Evolutionary conservation across 2,113 vertebrate genomes (phyloP), one percentile per base, ranked within the genome.

Genomic region (Acanthochromis polyacanthus): DNA sequence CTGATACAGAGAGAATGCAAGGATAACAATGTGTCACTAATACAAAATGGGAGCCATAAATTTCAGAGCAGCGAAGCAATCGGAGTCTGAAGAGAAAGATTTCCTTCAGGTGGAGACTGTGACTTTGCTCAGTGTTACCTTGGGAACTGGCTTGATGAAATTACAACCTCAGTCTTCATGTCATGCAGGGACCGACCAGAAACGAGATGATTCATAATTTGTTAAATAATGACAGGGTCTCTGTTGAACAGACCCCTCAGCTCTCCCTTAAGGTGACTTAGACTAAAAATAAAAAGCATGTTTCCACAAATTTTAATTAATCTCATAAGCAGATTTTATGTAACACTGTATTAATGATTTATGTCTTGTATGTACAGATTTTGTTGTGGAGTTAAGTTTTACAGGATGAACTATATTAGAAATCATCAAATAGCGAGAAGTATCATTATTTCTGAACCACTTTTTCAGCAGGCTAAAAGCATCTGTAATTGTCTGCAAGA

Each of bases 171-270:
- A 66, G 83, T 62, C 63, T 51, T 82, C 32, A 52, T 79, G 70
- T 80, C 63, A 82, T 51, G 55, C 43, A 48, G 65, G 43, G 71
- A 81, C 69, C 48, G 65, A 80, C 25, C 45, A 73, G 51, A 84
- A 84, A 82, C 46, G 78, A 63, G 73, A 73, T 61, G 68, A 83
- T 75, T 88, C 70, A 88, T 57, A 75, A 85, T 78, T 75, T 71
- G 85, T 80, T 30, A 77, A 65, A 83, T 82, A 30, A 72, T 70
- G 20, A 70, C 50, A 22, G 8, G 20, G 56, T 40, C 65, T 71
- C 63, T 74, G 53, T 69, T 62, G 52, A 28, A 58, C 56, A 59
- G 51, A 59, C 61, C 38, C 10, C 40, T 43, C 3, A 43, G 38
- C 38, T 40, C 38, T 40, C 38, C 10, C 38, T 8, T 10, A 40